Conservation (phyloP, 2,113 vertebrate species). For the Danio rerio region DNA sequence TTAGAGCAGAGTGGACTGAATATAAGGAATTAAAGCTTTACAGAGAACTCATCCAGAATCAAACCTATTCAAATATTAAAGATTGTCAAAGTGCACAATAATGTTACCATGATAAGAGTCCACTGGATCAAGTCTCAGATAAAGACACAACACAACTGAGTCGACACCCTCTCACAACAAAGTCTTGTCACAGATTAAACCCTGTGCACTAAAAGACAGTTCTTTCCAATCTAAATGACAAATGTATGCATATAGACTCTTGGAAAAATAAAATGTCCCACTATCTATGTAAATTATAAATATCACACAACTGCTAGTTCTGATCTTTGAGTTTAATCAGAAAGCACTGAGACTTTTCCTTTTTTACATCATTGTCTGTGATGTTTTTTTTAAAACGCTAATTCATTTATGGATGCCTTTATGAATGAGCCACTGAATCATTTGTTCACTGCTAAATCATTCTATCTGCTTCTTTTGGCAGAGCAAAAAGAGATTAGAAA, state of each 20-base stretch:
- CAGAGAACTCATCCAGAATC: background rate
- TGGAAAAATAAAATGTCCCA: slow-evolving; percentile 37
- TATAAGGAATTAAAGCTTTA: background rate
- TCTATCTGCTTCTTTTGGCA: background rate
- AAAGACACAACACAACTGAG: background rate
- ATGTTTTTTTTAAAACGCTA: background rate
- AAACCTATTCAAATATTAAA: slow-evolving; percentile 16
- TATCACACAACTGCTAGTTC: background rate
- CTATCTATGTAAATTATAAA: too few relatives aligned
- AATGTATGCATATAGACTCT: slow-evolving; percentile 1
- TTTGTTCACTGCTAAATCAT: too few relatives aligned
- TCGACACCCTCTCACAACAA: background rate
- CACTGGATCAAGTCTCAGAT: background rate
- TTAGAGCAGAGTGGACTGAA: background rate
- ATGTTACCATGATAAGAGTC: slow-evolving; percentile 11
- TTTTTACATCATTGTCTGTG: background rate
- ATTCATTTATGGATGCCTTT: background rate
- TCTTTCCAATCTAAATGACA: background rate
- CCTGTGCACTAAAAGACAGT: background rate
- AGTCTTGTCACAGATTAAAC: background rate
- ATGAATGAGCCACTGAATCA: too few relatives aligned
- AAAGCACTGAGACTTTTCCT: background rate
- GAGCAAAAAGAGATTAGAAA: background rate
- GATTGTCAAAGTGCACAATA: slow-evolving; percentile 1
- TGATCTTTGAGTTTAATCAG: background rate